phyloP scores from a whole-genome alignment of 1,140 invertebrate species.

The Monochamus saltuarius region DNA sequence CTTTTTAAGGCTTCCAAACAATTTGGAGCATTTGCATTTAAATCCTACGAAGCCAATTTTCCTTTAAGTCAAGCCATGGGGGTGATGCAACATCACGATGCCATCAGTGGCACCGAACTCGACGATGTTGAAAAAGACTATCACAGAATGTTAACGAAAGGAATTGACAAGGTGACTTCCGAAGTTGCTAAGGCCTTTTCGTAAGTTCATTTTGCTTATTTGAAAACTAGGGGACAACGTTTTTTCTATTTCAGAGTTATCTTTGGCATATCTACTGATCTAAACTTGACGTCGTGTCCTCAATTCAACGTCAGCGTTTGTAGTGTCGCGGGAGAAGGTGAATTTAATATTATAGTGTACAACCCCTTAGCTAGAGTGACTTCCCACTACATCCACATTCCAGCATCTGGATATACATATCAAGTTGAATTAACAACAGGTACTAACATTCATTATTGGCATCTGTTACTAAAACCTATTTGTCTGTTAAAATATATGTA shows the following conservation, averaged over 20 bases:
- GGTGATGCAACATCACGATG: constrained; percentile 91
- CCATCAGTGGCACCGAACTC: constrained; percentile 88
- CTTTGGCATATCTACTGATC: constrained; percentile 6
- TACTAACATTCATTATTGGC: constrained; percentile 36
- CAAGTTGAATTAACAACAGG: constrained; percentile 63
- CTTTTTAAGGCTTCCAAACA: constrained; percentile 55
- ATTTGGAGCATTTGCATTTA: constrained; percentile 51
- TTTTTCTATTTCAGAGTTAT: not conserved
- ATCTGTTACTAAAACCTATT: too few relatives aligned
- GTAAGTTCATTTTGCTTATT: constrained; percentile 20
- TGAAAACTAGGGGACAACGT: too few relatives aligned
- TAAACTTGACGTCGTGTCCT: constrained; percentile 31
- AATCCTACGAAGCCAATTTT: constrained; percentile 49
- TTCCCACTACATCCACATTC: constrained; percentile 68
- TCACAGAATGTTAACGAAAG: constrained; percentile 63
- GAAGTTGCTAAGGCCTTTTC: constrained; percentile 48
- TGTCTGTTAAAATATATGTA: too few relatives aligned
- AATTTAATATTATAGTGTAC: constrained; percentile 72
- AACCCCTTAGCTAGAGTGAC: constrained; percentile 76
- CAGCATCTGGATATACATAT: constrained; percentile 64
- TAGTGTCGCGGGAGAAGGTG: constrained; percentile 60
- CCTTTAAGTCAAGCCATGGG: constrained; percentile 62
- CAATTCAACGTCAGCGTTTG: constrained; percentile 65
- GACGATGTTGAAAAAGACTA: constrained; percentile 90
- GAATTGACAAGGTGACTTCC: constrained; percentile 57